phyloP scores from a whole-genome alignment of 2,113 vertebrate species.

The Rostratula benghalensis region DNA sequence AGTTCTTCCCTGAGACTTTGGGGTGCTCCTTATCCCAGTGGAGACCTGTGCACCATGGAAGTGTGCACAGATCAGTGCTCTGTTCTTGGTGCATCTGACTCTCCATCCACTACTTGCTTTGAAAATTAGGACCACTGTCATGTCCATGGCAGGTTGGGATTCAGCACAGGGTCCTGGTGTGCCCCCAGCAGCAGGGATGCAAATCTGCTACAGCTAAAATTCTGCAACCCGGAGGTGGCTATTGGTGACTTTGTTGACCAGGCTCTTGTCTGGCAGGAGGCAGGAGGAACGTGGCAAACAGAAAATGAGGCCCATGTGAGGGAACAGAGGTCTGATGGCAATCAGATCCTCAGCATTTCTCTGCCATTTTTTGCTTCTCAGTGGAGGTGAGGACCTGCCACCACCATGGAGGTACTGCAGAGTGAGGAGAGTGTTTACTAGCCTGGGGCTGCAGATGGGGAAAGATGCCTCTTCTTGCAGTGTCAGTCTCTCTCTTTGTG shows the following conservation, averaged over 20 bases:
- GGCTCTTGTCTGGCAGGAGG: background rate
- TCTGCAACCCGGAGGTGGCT: background rate
- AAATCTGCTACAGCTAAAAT: background rate
- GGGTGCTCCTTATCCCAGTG: background rate
- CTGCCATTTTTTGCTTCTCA: background rate
- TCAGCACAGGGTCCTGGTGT: background rate
- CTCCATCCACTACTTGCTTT: background rate
- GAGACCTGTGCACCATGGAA: background rate
- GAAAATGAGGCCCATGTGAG: background rate
- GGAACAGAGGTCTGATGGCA: background rate
- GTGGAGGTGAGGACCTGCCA: background rate
- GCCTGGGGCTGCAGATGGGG: background rate
- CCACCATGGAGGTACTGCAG: background rate
- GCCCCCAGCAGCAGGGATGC: background rate
- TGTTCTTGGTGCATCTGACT: background rate
- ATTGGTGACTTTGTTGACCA: background rate
- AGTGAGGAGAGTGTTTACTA: background rate
- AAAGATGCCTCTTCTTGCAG: background rate
- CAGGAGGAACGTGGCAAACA: background rate
- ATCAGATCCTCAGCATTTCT: background rate
- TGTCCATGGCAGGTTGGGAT: background rate
- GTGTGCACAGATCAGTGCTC: too few species aligned
- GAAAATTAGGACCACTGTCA: fast-evolving
- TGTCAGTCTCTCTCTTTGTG: fast-evolving
- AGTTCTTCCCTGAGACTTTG: background rate